Evolutionary conservation across 2,113 vertebrate species (phyloP).

Genomic region (Oryzias woworae): DNA sequence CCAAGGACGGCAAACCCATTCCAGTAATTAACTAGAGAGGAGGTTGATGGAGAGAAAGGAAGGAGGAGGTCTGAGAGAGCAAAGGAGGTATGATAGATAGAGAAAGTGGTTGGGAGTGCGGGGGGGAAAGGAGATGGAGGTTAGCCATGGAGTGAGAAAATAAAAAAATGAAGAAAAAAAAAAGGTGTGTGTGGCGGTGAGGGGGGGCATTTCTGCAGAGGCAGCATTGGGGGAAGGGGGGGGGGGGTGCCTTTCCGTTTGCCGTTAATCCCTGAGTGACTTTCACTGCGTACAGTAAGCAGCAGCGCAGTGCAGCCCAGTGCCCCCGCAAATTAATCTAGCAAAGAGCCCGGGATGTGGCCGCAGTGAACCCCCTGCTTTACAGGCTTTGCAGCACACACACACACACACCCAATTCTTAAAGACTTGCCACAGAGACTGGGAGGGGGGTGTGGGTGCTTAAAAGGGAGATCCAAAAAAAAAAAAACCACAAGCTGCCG

Average conservation of each 20-base stretch:
- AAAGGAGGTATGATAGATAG: conserved; percentile 8
- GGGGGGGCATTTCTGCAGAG: conserved; percentile 61
- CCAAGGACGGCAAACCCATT: conserved; percentile 69
- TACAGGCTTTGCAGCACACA: conserved; percentile 14
- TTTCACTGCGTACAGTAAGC: conserved; percentile 74
- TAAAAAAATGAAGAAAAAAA: conserved; percentile 30
- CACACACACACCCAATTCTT: conserved; percentile 17
- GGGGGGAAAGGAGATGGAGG: conserved; percentile 37
- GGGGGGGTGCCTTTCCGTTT: conserved; percentile 40
- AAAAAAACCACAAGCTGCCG: conserved; percentile 31
- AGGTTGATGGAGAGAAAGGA: conserved; percentile 51
- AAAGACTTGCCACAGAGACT: conserved; percentile 26
- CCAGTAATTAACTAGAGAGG: conserved; percentile 71
- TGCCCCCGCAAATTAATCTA: conserved; percentile 74
- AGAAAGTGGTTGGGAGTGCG: conserved; percentile 8
- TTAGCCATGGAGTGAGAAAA: conserved; percentile 34
- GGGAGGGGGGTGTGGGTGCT: background rate
- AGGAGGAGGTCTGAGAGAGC: conserved; percentile 19
- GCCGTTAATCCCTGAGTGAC: conserved; percentile 76
- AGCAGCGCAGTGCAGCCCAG: conserved; percentile 45
- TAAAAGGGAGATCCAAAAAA: background rate
- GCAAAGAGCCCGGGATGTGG: conserved; percentile 67
- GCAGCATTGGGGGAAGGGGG: conserved; percentile 61
- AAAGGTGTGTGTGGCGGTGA: background rate
- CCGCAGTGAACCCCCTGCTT: conserved; percentile 37